Percentiles rank a stretch among this genome's conserved stretches.
Evolutionary conservation across 2,113 vertebrate species (phyloP).

Genomic region (Daboia siamensis): DNA sequence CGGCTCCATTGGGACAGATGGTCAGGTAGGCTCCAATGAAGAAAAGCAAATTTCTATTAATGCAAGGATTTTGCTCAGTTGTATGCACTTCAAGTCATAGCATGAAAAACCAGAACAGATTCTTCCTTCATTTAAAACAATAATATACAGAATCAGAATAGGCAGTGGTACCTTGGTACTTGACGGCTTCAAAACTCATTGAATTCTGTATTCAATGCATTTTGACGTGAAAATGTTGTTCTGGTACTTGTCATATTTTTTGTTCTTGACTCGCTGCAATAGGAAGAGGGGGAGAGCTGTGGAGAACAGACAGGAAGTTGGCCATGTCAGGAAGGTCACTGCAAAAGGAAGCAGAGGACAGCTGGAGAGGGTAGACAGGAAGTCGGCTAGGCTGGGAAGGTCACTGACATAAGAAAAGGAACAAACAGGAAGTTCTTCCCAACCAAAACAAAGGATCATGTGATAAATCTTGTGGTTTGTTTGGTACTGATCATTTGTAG

Average conservation of each 20-base stretch:
- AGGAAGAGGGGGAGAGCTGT: not conserved
- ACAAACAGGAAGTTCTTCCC: not conserved
- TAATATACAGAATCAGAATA: not conserved
- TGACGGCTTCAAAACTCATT: not conserved
- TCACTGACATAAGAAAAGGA: not conserved
- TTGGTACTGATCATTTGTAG: not conserved
- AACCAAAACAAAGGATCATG: not conserved
- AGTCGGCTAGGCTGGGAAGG: not conserved
- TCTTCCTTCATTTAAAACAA: not conserved
- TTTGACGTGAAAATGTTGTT: not conserved
- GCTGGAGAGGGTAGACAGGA: not conserved
- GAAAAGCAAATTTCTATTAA: not conserved
- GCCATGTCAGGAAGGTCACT: not conserved
- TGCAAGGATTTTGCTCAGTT: not conserved
- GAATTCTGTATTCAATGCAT: not conserved
- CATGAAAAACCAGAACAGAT: not conserved
- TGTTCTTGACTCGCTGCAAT: not conserved
- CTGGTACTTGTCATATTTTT: not conserved
- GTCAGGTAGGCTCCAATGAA: constrained; percentile 64
- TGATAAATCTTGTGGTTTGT: not conserved
- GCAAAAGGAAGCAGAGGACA: not conserved
- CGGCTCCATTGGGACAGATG: constrained; percentile 74
- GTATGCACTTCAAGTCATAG: not conserved
- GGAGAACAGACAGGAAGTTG: not conserved
- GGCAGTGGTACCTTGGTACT: not conserved